Conservation (phyloP, 2,113 vertebrate species). For the Enhydra lutris region DNA sequence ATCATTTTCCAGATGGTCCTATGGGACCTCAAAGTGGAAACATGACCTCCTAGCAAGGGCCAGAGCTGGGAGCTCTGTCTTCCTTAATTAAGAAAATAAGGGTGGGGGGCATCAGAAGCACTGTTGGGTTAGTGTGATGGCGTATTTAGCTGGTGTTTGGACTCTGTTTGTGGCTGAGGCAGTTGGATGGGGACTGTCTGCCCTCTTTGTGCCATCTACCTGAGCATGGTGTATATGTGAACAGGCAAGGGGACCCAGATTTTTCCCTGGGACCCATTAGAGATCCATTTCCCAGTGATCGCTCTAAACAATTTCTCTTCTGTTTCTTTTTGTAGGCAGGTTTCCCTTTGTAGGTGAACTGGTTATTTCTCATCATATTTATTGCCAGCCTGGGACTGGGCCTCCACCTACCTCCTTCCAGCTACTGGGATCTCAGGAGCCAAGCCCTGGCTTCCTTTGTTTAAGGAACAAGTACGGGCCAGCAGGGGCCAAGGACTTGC, state of each 20-base stretch:
- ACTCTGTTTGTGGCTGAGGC: not conserved
- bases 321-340: not conserved
- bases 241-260: not conserved
- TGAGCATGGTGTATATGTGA: not conserved
- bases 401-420: not conserved
- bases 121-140: not conserved
- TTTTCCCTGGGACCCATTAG: not conserved
- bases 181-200: not conserved
- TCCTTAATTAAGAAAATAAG: not conserved
- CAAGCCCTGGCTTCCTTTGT: not conserved
- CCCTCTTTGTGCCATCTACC: not conserved
- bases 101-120: not conserved
- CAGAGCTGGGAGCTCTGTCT: not conserved
- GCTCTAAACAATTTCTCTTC: not conserved
- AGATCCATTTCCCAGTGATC: not conserved
- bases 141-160: not conserved
- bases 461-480: not conserved
- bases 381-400: not conserved
- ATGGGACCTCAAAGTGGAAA: not conserved
- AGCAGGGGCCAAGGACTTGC: not conserved
- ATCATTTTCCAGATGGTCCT: not conserved
- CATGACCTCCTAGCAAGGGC: not conserved
- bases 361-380: not conserved
- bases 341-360: not conserved
- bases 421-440: not conserved